Evolutionary conservation across 1,140 invertebrate genomes (phyloP).

Genomic region (Pseudachorutes palmiensis): DNA sequence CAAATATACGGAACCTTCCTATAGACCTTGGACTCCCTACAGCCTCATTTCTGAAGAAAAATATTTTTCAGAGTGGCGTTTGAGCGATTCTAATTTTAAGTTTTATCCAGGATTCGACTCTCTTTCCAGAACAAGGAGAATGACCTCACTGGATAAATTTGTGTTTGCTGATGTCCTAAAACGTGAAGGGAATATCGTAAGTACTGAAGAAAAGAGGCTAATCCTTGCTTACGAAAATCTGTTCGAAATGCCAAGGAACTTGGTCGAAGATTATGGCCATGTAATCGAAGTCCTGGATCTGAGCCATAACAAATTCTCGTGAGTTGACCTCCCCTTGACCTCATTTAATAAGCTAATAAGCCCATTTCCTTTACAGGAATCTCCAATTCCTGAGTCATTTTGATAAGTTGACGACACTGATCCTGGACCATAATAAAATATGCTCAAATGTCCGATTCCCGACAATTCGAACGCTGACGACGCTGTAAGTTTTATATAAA

Average conservation of each 20-base stretch:
- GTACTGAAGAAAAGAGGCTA: slow-evolving; percentile 46
- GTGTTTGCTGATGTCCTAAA: slow-evolving; percentile 44
- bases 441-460: slow-evolving; percentile 57
- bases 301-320: slow-evolving; percentile 64
- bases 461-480: slow-evolving; percentile 55
- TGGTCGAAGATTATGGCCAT: slow-evolving; percentile 49
- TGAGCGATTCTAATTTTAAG: too few relatives aligned
- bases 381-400: slow-evolving; percentile 59
- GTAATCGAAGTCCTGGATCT: slow-evolving; percentile 56
- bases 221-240: slow-evolving; percentile 53
- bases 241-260: slow-evolving; percentile 49
- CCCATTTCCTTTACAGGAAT: slow-evolving; percentile 47
- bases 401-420: slow-evolving; percentile 58
- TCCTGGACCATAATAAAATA: slow-evolving; percentile 64
- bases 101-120: too few relatives aligned
- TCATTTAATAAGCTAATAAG: not conserved
- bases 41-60: too few relatives aligned
- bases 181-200: slow-evolving; percentile 39
- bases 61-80: too few relatives aligned
- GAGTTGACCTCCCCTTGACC: slow-evolving; percentile 44
- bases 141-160: slow-evolving; percentile 46
- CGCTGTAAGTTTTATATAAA: too few relatives aligned
- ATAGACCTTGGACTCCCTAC: too few relatives aligned
- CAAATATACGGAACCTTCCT: too few relatives aligned
- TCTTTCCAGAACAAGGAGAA: slow-evolving; percentile 25